Evolutionary conservation across 2,797 vertebrate species (phyloP), one percentile per base, ranked within the genome.

Genomic region (Chelonia mydas): DNA sequence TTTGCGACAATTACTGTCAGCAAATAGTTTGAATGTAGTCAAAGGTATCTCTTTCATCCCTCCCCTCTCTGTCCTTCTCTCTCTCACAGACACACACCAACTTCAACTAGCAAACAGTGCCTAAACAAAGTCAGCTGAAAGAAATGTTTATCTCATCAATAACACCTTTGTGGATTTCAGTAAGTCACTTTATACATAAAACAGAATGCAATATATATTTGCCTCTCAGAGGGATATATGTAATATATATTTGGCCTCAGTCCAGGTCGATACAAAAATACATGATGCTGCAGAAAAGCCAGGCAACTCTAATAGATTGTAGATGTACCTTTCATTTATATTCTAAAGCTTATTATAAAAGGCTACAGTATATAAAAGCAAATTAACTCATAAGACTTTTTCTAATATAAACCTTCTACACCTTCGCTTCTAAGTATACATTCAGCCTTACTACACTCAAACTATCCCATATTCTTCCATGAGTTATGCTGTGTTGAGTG

Each of bases 181-280:
- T 53, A 83, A 94, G 96, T 83, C 51, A 41, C 45, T 88, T 82
- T 72, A 74, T 47, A 90, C 53, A 37, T 87, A 41, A 88, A 61
- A 50, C 68, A 72, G 19, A 72, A 41, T 72, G 19, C 41, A 72
- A 72, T 41, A 72, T 41, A 41, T 72, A 72, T 72, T 72, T 72
- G 37, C 37, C 59, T 90, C 86, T 87, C 53, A 88, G 83, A 84
- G 28, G 8, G 86, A 41, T 41, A 41, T 41, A 41, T 41, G 41
- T 41, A 41, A 41, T 41, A 41, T 41, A 41, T 41, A 41, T 41
- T 57, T 85, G 61, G 78, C 72, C 72, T 6, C 59, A 33, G 2
- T 53, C 72, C 88, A 45, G 78, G 57, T 3, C 28, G 61, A 7
- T 12, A 27, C 23, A 93, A 89, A 89, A 5, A 50, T n/a, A 81